Percentiles rank a stretch among this genome's conserved stretches.
Evolutionary conservation across 2,888 invertebrate species (phyloP).

Genomic region (Drosophila crucigera): DNA sequence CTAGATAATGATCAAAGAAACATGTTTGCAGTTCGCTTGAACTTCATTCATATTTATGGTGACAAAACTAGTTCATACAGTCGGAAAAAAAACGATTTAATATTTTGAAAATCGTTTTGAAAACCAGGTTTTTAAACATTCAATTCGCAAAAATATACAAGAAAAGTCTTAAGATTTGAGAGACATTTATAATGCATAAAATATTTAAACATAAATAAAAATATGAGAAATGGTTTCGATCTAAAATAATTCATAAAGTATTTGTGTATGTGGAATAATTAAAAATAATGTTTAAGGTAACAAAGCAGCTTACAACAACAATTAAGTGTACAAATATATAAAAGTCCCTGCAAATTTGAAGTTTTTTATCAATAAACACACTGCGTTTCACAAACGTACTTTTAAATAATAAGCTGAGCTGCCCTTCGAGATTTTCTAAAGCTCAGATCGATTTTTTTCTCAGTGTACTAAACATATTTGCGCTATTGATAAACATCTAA

Average conservation of each 20-base stretch:
- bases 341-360: too few relatives aligned
- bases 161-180: neutral
- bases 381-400: neutral
- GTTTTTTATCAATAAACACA: too few relatives aligned
- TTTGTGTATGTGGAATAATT: neutral
- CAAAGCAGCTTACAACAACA: too few relatives aligned
- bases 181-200: neutral
- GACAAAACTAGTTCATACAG: slow-evolving; percentile 62
- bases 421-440: slow-evolving; percentile 24
- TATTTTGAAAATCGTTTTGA: neutral
- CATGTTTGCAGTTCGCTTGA: slow-evolving; percentile 12
- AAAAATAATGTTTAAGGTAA: neutral
- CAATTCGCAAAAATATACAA: neutral
- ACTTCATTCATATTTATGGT: slow-evolving; percentile 55
- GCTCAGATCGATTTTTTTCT: neutral
- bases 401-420: slow-evolving; percentile 16
- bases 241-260: neutral
- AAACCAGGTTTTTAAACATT: neutral
- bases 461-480: neutral
- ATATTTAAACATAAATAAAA: too few relatives aligned
- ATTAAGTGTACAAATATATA: too few relatives aligned
- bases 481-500: slow-evolving; percentile 33
- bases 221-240: neutral
- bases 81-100: neutral
- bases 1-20: neutral